These are phyloP conservation scores for Vesta saturnalis DNA, from an alignment of 2,888 invertebrate genomes.

Conservation along the genomic window DNA sequence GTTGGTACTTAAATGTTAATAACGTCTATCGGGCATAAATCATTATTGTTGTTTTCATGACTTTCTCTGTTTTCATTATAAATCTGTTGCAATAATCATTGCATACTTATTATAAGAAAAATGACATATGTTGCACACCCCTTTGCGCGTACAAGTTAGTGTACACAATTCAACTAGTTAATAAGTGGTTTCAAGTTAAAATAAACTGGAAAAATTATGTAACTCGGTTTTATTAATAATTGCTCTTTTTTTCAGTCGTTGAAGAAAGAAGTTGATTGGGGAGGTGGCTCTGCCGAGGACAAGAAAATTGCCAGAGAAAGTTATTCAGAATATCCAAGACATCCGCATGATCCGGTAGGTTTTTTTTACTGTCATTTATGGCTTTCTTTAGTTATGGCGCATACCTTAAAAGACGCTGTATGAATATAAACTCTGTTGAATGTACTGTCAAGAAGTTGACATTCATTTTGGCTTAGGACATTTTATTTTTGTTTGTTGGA, in stretches of 20 bases:
- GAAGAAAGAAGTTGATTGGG: constrained; percentile 91
- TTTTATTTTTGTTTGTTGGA: constrained; percentile 64
- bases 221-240: too few relatives aligned
- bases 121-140: too few relatives aligned
- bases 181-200: too few relatives aligned
- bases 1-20: too few relatives aligned
- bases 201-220: too few relatives aligned
- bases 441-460: constrained; percentile 92
- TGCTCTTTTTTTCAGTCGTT: constrained; percentile 73
- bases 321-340: constrained; percentile 77
- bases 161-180: too few relatives aligned
- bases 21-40: too few relatives aligned
- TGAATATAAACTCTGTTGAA: constrained; percentile 28
- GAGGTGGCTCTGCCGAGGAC: constrained; percentile 77
- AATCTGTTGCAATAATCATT: too few relatives aligned
- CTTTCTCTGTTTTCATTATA: too few relatives aligned
- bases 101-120: too few relatives aligned
- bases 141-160: too few relatives aligned
- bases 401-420: constrained; percentile 19
- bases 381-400: not conserved
- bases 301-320: constrained; percentile 77
- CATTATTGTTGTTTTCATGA: too few relatives aligned
- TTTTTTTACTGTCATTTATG: constrained; percentile 7
- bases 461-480: constrained; percentile 92
- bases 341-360: constrained; percentile 87